phyloP scores from a whole-genome alignment of 1,140 invertebrate species.

The Penaeus chinensis region DNA sequence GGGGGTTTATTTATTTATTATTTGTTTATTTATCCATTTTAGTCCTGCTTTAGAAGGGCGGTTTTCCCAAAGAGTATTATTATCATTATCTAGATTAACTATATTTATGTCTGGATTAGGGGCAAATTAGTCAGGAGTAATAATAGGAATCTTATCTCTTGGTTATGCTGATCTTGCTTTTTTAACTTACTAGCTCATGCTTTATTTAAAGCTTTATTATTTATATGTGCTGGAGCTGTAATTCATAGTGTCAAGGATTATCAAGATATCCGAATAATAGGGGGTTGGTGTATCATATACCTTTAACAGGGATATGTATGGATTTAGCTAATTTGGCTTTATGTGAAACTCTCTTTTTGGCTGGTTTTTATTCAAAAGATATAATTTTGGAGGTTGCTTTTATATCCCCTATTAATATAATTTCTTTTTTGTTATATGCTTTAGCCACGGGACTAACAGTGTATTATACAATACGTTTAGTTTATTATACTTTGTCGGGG shows the following conservation, averaged over 20 bases:
- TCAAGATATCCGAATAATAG: constrained; percentile 28
- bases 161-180: constrained; percentile 22
- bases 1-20: constrained; percentile 79
- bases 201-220: constrained; percentile 42
- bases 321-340: background rate
- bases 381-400: constrained; percentile 38
- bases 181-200: constrained; percentile 36
- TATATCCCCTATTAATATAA: constrained; percentile 5
- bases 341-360: constrained; percentile 23
- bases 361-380: constrained; percentile 37
- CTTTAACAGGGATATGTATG: background rate
- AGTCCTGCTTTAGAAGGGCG: background rate
- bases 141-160: constrained; percentile 7
- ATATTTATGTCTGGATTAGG: constrained; percentile 30
- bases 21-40: no score
- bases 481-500: background rate
- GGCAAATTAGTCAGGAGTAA: constrained; percentile 54
- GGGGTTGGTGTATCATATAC: background rate
- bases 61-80: background rate
- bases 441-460: constrained; percentile 20
- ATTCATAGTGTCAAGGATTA: constrained; percentile 32
- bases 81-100: constrained; percentile 35
- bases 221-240: constrained; percentile 21
- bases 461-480: background rate
- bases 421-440: constrained; percentile 7